Percentiles rank a stretch among this genome's conserved stretches.
These are phyloP conservation scores for Eucera pruinosa DNA, from an alignment of 2,888 invertebrate species.

Conservation along the genomic window DNA sequence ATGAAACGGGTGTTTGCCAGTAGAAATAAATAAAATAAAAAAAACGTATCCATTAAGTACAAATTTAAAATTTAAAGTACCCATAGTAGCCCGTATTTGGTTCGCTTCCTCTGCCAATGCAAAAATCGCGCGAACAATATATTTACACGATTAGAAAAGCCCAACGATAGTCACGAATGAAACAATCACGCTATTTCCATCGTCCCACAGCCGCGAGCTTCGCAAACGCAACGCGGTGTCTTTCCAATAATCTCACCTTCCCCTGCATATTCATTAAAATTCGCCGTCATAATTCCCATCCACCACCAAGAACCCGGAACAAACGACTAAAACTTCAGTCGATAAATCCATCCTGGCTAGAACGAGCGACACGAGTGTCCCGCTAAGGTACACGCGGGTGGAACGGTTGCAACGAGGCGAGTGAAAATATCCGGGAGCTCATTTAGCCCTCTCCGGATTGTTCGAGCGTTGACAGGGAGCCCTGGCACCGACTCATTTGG, in stretches of 20 bases:
- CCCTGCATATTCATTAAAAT: conserved; percentile 13
- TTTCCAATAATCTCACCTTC: conserved; percentile 9
- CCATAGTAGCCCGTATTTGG: no score
- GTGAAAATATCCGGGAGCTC: conserved; percentile 58
- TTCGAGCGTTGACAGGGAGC: conserved; percentile 50
- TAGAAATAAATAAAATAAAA: no score
- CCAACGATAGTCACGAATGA: no score
- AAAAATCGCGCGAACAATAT: no score
- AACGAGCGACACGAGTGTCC: conserved; percentile 17
- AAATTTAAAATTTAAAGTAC: no score
- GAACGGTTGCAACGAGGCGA: conserved; percentile 7
- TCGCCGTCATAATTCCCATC: conserved; percentile 6
- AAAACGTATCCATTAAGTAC: no score
- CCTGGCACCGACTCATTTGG: conserved; percentile 76
- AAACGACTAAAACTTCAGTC: conserved; percentile 17
- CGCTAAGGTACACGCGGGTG: conserved; percentile 4
- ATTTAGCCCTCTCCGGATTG: conserved; percentile 53
- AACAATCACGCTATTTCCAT: background rate
- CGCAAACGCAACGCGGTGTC: conserved; percentile 3
- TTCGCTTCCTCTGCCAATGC: no score
- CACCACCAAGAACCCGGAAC: background rate
- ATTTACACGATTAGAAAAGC: background rate
- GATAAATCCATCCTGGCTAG: conserved; percentile 25
- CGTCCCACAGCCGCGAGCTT: background rate
- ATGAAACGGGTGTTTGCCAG: no score